These are phyloP conservation scores for Tethea ocularis DNA, from an alignment of 2,888 invertebrate genomes.

Conservation along the genomic window DNA sequence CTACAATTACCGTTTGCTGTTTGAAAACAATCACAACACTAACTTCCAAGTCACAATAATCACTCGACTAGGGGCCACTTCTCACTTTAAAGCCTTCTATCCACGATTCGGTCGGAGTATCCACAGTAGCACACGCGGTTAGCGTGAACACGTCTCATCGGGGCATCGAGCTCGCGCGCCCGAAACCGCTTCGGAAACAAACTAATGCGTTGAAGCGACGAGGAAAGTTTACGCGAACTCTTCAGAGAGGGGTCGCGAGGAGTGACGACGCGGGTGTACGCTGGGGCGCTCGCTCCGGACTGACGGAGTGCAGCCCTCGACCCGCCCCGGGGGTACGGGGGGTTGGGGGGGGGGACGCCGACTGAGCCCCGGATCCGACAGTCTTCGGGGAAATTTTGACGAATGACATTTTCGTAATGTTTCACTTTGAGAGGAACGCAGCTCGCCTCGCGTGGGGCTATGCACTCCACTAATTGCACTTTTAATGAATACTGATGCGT, in stretches of 20 bases:
- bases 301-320: slow-evolving; percentile 22
- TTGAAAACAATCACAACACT: not conserved
- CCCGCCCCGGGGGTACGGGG: slow-evolving; percentile 16
- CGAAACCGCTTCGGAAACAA: not conserved
- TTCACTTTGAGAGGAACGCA: slow-evolving; percentile 52
- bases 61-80: not conserved
- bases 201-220: not conserved
- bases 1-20: not conserved
- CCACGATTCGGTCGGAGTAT: not conserved
- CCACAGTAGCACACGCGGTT: not conserved
- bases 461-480: slow-evolving; percentile 74
- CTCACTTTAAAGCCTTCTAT: not conserved
- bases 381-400: slow-evolving; percentile 74
- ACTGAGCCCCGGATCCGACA: slow-evolving; percentile 36
- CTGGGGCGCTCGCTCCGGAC: slow-evolving; percentile 24
- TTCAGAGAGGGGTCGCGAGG: slow-evolving; percentile 21
- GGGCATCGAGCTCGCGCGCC: not conserved
- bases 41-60: not conserved
- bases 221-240: slow-evolving; percentile 31
- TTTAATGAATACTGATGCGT: slow-evolving; percentile 65
- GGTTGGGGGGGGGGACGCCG: slow-evolving; percentile 14
- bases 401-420: slow-evolving; percentile 72
- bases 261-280: slow-evolving; percentile 26
- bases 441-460: slow-evolving; percentile 36
- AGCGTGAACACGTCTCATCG: no score